Base-by-base conservation (phyloP, 2,888 invertebrate species). In the Idaea dimidiata region DNA sequence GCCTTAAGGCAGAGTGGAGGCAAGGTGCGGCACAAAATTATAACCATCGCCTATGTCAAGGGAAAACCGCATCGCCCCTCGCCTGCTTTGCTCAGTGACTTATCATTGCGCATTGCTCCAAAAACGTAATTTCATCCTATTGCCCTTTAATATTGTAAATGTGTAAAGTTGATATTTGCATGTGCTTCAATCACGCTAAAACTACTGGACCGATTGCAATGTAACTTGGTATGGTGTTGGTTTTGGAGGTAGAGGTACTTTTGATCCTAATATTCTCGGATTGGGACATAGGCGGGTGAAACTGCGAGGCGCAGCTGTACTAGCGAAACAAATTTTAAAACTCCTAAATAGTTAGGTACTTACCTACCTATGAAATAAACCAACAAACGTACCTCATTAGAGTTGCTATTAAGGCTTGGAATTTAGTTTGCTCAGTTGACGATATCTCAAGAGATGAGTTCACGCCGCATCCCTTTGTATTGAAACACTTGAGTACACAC, bases 121-220 rank as follows among this genome's bases (percentile, higher is more conserved):
- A 24, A 24, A 24, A 24, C 3, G 24, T 24, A n/a, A n/a, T n/a
- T n/a, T n/a, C n/a, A n/a, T n/a, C n/a, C n/a, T n/a, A n/a, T n/a
- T n/a, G n/a, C n/a, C n/a, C n/a, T n/a, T n/a, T n/a, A n/a, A n/a
- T n/a, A n/a, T 24, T 24, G 5, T 24, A 5, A 24, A 24, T 24
- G 5, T 5, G 24, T 3, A 24, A 24, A 24, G 5, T 24, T 3
- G 24, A 24, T 24, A 24, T 24, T 24, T 24, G 5, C 24, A 24
- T 24, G 24, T 24, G 24, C 5, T 24, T 24, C 5, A 24, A 24
- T 24, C 7, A 32, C 24, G n/a, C 16, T 14, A 16, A 24, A 18
- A 24, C 32, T n/a, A 60, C 62, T 57, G 60, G 62, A 62, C 70
- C 65, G 74, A 76, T 80, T 77, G 75, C 78, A 10, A n/a, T 53